Evolutionary conservation across 1,140 invertebrate genomes (phyloP).

Genomic region (Sycophila sp.): DNA sequence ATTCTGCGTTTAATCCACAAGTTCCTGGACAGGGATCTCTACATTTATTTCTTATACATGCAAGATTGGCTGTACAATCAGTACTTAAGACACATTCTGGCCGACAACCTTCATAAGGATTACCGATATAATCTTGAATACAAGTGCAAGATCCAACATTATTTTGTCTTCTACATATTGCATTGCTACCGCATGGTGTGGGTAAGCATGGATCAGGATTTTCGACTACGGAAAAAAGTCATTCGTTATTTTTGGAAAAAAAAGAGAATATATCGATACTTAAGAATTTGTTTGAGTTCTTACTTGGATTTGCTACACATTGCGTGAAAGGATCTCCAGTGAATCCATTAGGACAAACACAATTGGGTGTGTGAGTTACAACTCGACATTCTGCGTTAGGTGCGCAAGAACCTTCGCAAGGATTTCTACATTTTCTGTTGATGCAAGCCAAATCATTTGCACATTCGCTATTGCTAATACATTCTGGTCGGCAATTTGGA

Average conservation of each 20-base stretch:
- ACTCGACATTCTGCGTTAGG: slow-evolving; percentile 71
- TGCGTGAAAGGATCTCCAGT: slow-evolving; percentile 71
- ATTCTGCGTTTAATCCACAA: slow-evolving; percentile 65
- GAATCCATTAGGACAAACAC: slow-evolving; percentile 69
- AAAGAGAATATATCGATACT: background rate
- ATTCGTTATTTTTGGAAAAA: slow-evolving; percentile 9
- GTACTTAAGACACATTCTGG: slow-evolving; percentile 65
- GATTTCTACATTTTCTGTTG: slow-evolving; percentile 76
- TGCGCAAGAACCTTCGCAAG: slow-evolving; percentile 76
- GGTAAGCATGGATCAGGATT: slow-evolving; percentile 70
- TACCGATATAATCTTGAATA: slow-evolving; percentile 68
- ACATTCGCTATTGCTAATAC: slow-evolving; percentile 73
- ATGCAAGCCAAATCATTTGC: slow-evolving; percentile 72
- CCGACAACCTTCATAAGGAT: slow-evolving; percentile 56
- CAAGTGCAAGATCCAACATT: slow-evolving; percentile 69
- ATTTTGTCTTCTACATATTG: slow-evolving; percentile 73
- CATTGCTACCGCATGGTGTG: slow-evolving; percentile 77
- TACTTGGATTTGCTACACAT: slow-evolving; percentile 63
- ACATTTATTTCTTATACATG: slow-evolving; percentile 67
- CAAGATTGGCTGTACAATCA: slow-evolving; percentile 61
- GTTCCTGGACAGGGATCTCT: slow-evolving; percentile 63
- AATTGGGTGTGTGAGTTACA: slow-evolving; percentile 73
- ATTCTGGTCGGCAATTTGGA: slow-evolving; percentile 65
- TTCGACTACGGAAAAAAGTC: slow-evolving; percentile 48
- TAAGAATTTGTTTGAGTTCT: slow-evolving; percentile 55